Conservation (phyloP, 2,888 invertebrate species). For the Minunthozetes semirufus region DNA sequence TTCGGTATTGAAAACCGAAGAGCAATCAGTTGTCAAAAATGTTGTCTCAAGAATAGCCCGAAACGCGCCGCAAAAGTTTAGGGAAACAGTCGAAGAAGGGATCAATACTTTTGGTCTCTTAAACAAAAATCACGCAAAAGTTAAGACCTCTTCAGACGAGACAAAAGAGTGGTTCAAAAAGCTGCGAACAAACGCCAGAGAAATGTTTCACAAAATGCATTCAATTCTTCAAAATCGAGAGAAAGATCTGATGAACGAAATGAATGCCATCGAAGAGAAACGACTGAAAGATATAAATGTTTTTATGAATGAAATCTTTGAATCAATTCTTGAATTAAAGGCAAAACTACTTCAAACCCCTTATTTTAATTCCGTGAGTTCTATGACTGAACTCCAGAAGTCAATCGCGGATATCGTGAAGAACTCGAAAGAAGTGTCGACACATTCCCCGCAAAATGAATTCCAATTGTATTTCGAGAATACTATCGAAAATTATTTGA, state of each 20-base stretch:
- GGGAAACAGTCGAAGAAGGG: neutral
- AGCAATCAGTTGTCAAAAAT: neutral
- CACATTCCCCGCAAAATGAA: neutral
- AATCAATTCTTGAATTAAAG: neutral
- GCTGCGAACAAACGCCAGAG: neutral
- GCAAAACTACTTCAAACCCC: neutral
- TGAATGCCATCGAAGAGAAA: neutral
- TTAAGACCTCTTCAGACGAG: neutral
- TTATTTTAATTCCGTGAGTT: neutral
- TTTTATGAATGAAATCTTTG: neutral
- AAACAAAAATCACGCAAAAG: neutral
- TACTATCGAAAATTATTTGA: neutral
- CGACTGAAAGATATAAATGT: neutral
- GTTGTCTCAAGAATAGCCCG: neutral
- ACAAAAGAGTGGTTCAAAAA: constrained; percentile 5
- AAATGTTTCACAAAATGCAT: constrained; percentile 4
- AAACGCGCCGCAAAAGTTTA: neutral
- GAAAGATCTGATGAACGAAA: neutral
- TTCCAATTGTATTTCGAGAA: neutral
- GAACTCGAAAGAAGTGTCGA: neutral
- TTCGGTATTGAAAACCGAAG: neutral
- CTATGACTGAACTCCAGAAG: neutral
- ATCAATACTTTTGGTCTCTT: neutral
- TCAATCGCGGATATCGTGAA: no score
- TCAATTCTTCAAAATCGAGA: neutral